These are phyloP conservation scores for Poeciliopsis retropinna DNA, from an alignment of 2,113 vertebrate species.

Conservation along the genomic window DNA sequence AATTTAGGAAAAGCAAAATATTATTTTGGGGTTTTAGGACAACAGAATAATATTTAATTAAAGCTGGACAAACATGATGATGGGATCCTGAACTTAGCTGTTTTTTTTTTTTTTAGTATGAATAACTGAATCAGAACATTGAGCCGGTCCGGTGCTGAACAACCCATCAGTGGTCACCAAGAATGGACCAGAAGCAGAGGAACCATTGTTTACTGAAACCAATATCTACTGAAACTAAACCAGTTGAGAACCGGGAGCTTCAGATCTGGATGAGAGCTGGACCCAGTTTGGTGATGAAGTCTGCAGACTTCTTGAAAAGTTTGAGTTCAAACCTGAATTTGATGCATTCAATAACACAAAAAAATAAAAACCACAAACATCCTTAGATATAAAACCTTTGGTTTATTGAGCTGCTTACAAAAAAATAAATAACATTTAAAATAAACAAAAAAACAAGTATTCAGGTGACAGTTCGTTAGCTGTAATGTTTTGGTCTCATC, in stretches of 20 bases:
- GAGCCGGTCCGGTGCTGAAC: too few relatives aligned
- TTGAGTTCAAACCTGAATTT: neutral
- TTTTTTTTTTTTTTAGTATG: too few relatives aligned
- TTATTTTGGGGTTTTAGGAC: too few relatives aligned
- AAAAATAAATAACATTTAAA: neutral
- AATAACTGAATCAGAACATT: too few relatives aligned
- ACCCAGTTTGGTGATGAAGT: neutral
- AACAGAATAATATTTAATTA: too few relatives aligned
- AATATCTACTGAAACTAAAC: too few relatives aligned
- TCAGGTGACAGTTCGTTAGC: neutral
- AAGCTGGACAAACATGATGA: too few relatives aligned
- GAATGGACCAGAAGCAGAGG: neutral
- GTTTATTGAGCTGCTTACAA: conserved; percentile 1
- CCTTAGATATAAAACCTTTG: neutral
- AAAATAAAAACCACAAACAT: neutral
- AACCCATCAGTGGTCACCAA: too few relatives aligned
- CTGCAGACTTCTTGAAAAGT: too few relatives aligned
- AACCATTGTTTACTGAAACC: neutral
- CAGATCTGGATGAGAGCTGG: neutral
- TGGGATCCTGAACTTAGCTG: too few relatives aligned
- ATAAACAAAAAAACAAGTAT: neutral
- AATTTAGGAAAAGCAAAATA: too few relatives aligned
- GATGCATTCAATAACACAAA: neutral
- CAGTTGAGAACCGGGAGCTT: too few relatives aligned
- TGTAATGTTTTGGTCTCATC: neutral